Evolutionary conservation across 2,888 invertebrate genomes (phyloP).

Genomic region (Timema podura): DNA sequence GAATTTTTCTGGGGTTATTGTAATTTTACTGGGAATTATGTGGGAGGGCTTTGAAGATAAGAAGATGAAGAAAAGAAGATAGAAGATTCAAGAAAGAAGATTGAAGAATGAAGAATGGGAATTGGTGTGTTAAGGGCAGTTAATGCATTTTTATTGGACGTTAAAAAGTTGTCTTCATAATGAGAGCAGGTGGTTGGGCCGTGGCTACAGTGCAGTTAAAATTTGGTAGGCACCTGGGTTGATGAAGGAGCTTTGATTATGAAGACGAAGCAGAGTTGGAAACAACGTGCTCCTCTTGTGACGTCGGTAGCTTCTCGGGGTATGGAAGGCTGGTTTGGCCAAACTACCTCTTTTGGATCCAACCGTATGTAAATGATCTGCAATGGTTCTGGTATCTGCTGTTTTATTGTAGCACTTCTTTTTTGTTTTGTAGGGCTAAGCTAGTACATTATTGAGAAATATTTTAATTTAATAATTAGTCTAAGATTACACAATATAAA

Average conservation of each 20-base stretch:
- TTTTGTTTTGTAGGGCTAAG: too few species aligned
- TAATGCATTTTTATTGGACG: constrained; percentile 13
- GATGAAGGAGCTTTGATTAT: constrained; percentile 12
- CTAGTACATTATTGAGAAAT: too few species aligned
- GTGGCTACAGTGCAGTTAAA: constrained; percentile 22
- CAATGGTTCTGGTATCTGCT: constrained; percentile 19
- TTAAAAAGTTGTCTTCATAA: constrained; percentile 1
- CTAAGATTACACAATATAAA: too few species aligned
- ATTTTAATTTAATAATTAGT: too few species aligned
- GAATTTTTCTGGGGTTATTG: too few species aligned
- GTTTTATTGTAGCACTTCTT: too few species aligned
- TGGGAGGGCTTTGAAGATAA: constrained; percentile 39
- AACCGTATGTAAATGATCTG: constrained; percentile 27
- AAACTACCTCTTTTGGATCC: constrained; percentile 22
- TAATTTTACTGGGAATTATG: constrained; percentile 19
- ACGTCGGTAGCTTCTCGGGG: constrained; percentile 21
- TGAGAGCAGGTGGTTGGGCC: constrained; percentile 10
- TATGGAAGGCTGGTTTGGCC: constrained; percentile 22
- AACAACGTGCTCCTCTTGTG: constrained; percentile 19
- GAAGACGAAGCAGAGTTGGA: constrained; percentile 21
- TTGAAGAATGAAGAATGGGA: constrained; percentile 13
- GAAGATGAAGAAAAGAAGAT: constrained; percentile 49
- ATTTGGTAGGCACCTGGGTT: constrained; percentile 18
- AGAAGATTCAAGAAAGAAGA: constrained; percentile 45
- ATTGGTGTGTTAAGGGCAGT: not conserved